phyloP scores from a whole-genome alignment of 92 coral and sea anemone genomes.

The Parazoanthus atlanticus region DNA sequence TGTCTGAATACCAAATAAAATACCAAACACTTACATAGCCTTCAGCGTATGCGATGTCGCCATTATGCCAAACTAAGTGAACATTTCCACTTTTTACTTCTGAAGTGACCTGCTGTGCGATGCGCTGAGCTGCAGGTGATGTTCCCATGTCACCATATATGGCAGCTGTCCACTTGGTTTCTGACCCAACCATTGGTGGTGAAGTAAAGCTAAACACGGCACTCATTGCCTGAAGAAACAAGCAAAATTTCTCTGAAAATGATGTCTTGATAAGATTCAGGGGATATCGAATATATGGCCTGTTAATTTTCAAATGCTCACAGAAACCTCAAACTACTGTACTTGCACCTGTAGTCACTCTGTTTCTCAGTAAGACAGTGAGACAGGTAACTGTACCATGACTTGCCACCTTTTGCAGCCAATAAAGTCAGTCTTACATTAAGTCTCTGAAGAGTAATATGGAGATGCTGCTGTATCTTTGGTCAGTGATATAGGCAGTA shows the following conservation, averaged over 20 bases:
- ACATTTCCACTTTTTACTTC: slow-evolving; percentile 71
- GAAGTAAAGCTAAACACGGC: slow-evolving; percentile 45
- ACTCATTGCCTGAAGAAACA: slow-evolving; percentile 70
- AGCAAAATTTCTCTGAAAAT: not conserved
- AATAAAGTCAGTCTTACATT: too few relatives aligned
- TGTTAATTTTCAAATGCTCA: too few relatives aligned
- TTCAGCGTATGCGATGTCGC: slow-evolving; percentile 82
- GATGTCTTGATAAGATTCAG: not conserved
- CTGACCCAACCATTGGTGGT: slow-evolving; percentile 67
- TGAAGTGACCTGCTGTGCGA: slow-evolving; percentile 68
- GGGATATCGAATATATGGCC: too few relatives aligned
- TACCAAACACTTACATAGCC: slow-evolving; percentile 70
- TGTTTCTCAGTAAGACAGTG: too few relatives aligned
- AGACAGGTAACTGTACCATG: too few relatives aligned
- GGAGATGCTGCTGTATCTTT: too few relatives aligned
- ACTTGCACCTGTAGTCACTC: too few relatives aligned
- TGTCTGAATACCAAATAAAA: too few relatives aligned
- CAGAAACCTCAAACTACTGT: too few relatives aligned
- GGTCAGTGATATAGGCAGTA: too few relatives aligned
- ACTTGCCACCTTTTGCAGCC: too few relatives aligned
- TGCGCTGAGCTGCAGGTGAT: slow-evolving; percentile 61
- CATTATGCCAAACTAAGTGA: slow-evolving; percentile 79
- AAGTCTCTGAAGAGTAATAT: too few relatives aligned
- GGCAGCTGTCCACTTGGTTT: slow-evolving; percentile 59
- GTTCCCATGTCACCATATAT: slow-evolving; percentile 96